These are phyloP conservation scores for Xiphias gladius DNA, from an alignment of 2,113 vertebrate species.

Conservation along the genomic window DNA sequence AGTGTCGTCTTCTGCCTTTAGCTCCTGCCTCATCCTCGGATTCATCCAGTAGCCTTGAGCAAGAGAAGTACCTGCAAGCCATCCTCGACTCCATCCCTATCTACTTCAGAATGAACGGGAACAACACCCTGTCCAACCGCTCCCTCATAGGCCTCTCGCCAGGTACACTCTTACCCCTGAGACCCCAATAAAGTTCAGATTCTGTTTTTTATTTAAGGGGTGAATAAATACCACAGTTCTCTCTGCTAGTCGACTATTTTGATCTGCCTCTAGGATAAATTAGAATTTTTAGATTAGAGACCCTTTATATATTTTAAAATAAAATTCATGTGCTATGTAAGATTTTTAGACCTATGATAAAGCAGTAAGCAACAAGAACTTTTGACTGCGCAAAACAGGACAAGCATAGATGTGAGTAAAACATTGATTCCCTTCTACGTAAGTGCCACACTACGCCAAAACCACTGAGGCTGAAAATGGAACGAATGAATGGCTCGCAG, in stretches of 20 bases:
- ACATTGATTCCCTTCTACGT: neutral
- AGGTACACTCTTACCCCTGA: conserved; percentile 83
- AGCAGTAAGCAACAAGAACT: neutral
- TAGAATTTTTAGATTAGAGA: neutral
- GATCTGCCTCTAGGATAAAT: neutral
- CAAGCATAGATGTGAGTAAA: neutral
- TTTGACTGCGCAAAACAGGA: neutral
- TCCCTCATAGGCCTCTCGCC: conserved; percentile 92
- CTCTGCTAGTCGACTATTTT: neutral
- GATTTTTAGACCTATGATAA: neutral
- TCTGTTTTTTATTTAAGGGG: neutral
- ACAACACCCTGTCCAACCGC: conserved; percentile 89
- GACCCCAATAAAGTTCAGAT: neutral
- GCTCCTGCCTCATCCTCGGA: conserved; percentile 90
- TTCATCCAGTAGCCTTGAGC: conserved; percentile 96
- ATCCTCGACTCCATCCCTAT: conserved; percentile 92
- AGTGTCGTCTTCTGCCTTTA: conserved; percentile 33
- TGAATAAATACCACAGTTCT: neutral
- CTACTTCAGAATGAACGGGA: conserved; percentile 92
- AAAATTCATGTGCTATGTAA: neutral
- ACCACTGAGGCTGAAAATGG: neutral
- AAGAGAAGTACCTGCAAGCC: conserved; percentile 97
- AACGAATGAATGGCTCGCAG: conserved; percentile 12
- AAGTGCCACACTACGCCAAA: neutral
- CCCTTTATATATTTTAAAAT: neutral